Percentiles rank a stretch among this genome's conserved stretches.
Conservation (phyloP, 2,113 vertebrate species). For the Lonchura striata region DNA sequence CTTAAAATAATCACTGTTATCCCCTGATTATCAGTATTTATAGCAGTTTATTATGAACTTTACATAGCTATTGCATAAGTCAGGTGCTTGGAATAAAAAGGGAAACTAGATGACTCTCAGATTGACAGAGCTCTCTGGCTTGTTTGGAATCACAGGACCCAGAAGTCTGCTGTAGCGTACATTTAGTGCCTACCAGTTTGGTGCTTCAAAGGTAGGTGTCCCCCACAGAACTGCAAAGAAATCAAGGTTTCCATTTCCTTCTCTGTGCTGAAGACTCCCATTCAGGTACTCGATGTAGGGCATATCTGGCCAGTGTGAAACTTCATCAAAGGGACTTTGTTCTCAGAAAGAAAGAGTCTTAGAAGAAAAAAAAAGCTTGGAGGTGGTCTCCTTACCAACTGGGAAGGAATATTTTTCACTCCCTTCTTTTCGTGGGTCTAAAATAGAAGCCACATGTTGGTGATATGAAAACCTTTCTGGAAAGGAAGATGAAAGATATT, state of each 20-base stretch:
- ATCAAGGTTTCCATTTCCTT: not conserved
- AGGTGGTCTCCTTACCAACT: not conserved
- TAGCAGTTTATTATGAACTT: not conserved
- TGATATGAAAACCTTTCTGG: not conserved
- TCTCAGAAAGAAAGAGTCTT: not conserved
- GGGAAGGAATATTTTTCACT: not conserved
- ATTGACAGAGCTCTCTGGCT: not conserved
- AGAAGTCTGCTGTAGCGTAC: not conserved
- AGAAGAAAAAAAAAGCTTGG: not conserved
- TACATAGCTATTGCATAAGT: not conserved
- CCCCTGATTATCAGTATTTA: not conserved
- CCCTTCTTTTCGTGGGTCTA: not conserved
- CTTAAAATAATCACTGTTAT: not conserved
- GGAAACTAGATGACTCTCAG: not conserved
- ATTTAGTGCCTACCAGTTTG: not conserved
- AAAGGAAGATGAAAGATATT: not conserved
- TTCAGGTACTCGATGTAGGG: not conserved
- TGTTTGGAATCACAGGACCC: not conserved
- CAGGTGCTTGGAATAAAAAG: not conserved
- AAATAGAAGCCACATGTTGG: not conserved
- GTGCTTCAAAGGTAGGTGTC: not conserved
- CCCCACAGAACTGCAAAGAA: not conserved
- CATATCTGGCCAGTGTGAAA: not conserved
- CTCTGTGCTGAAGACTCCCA: not conserved
- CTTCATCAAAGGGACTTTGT: constrained; percentile 27